These are phyloP conservation scores for Zelostemma sp. DNA, from an alignment of 1,140 invertebrate genomes.

Conservation along the genomic window DNA sequence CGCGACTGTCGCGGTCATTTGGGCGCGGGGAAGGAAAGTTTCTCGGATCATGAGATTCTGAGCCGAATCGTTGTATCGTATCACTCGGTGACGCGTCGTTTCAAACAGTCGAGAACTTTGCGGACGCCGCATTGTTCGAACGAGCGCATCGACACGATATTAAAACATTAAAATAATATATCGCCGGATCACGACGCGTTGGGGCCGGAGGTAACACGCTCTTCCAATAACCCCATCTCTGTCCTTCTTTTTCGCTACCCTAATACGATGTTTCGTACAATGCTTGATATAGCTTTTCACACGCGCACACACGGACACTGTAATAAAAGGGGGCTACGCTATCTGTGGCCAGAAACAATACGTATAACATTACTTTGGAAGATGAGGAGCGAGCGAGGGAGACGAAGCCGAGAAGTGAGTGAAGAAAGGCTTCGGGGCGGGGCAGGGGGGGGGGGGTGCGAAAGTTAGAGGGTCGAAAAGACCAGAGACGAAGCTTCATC, in stretches of 20 bases:
- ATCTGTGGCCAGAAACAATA: conserved; percentile 50
- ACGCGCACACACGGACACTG: conserved; percentile 19
- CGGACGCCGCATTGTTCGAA: conserved; percentile 65
- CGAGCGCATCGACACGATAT: conserved; percentile 67
- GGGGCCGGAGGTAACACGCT: conserved; percentile 56
- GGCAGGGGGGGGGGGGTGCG: conserved; percentile 1
- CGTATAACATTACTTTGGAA: conserved; percentile 30
- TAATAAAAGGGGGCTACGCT: conserved; percentile 45
- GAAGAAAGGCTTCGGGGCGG: neutral
- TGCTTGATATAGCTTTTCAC: conserved; percentile 21
- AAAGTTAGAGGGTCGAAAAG: too few species aligned
- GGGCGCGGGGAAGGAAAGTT: too few species aligned
- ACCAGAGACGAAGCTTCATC: conserved; percentile 30
- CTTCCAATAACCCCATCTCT: conserved; percentile 51
- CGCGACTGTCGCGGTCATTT: neutral
- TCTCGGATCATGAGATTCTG: neutral
- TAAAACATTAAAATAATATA: conserved; percentile 71
- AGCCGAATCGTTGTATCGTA: neutral
- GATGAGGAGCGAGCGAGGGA: conserved; percentile 7
- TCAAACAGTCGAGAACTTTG: conserved; percentile 52
- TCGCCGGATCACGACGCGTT: conserved; percentile 56
- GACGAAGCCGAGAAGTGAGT: neutral
- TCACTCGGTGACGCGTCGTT: conserved; percentile 8
- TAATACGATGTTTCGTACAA: conserved; percentile 24
- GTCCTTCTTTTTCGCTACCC: conserved; percentile 28